Conservation (phyloP, 2,797 vertebrate species). For the Hyperoplus immaculatus region DNA sequence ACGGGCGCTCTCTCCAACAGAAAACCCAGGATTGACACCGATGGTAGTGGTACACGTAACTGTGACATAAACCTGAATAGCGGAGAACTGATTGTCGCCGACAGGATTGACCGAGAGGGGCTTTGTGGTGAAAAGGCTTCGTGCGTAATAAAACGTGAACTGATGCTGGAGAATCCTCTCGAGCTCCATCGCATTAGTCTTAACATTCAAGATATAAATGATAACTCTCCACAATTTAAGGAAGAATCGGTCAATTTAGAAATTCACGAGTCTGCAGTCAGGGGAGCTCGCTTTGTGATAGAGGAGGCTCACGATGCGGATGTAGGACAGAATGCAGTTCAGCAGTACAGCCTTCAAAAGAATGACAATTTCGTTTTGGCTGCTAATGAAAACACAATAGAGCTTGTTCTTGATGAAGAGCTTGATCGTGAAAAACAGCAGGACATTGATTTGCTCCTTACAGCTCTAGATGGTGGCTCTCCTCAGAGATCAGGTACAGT, state of each 20-base stretch:
- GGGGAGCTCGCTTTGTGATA: conserved; percentile 72
- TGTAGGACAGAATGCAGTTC: conserved; percentile 77
- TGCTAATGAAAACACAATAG: conserved; percentile 39
- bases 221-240: conserved; percentile 82
- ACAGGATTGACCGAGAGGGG: conserved; percentile 78
- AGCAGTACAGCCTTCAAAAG: conserved; percentile 47
- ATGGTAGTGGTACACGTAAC: conserved; percentile 50
- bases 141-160: conserved; percentile 81
- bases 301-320: conserved; percentile 83
- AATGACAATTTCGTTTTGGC: conserved; percentile 56
- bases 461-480: conserved; percentile 79
- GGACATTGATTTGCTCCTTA: conserved; percentile 42
- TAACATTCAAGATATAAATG: conserved; percentile 85
- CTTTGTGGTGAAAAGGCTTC: conserved; percentile 70
- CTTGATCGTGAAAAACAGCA: conserved; percentile 61
- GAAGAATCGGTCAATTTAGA: conserved; percentile 74
- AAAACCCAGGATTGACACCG: conserved; percentile 65
- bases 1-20: conserved; percentile 35
- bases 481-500: conserved; percentile 73
- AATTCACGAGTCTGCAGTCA: conserved; percentile 53
- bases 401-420: conserved; percentile 39
- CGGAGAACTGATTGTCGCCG: conserved; percentile 70
- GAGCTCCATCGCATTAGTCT: conserved; percentile 74
- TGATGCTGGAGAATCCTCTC: conserved; percentile 84
- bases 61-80: conserved; percentile 66